Base-by-base conservation (phyloP, 2,888 invertebrate species). In the Barypeithes pellucidus region DNA sequence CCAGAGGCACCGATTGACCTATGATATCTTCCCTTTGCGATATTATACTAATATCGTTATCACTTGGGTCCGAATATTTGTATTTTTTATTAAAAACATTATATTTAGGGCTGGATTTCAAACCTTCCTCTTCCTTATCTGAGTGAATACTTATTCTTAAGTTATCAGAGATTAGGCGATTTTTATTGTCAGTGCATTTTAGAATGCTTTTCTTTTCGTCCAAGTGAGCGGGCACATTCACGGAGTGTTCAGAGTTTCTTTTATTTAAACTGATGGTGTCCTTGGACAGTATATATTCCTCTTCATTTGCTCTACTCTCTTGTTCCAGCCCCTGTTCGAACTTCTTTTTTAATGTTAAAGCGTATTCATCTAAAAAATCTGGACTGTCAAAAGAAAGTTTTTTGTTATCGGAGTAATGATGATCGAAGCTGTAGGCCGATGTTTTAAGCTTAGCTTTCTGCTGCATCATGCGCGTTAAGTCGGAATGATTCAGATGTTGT, bases 401-500 rank as follows among this genome's bases (percentile, higher is more conserved):
- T 77, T 86, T 86, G 70, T 82, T 82, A 61, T 82, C 83, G 29
- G 80, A 63, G 74, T 81, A 83, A 60, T 83, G 82, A 61, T 85
- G 85, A 73, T 86, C 85, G 75, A 86, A 86, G 76, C 85, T 85
- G 47, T 84, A 81, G 33, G 83, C 84, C 29, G 83, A 82, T 14
- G 82, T 80, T 2, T 85, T 84, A 43, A 88, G 85, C 80, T 88
- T 88, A 24, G 88, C 88, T 33, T 87, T 84, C 75, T 86, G 85
- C 71, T 88, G 87, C 75, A 85, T 86, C 9, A 87, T 72, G 86
- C 45, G 54, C 5, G 67, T 70, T n/a, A 89, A 81, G 66, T 89
- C 89, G 2, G 87, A 85, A 73, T 83, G 83, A 71, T 83, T 85
- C 39, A 85, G 80, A 71, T 86, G 84, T 63, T 86, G 86, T 0